Evolutionary conservation across 1,140 invertebrate species (phyloP), one percentile per base, ranked within the genome.

Genomic region (Vanessa tameamea): DNA sequence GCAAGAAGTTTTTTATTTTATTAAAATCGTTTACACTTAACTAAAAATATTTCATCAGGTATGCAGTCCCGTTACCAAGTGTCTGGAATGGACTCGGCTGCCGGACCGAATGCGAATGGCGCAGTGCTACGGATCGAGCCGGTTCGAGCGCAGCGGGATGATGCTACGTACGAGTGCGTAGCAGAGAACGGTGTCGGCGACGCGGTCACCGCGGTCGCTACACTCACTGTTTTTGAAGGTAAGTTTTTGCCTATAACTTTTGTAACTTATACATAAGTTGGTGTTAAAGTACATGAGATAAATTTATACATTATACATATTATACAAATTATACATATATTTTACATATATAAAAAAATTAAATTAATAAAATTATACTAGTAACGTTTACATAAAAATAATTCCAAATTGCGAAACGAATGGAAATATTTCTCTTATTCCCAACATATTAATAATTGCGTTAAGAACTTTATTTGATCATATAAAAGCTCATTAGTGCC

Each of bases 121-220:
- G 97, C 97, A 23, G 95, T 99, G 76, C 94, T 99, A 37, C 94
- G 98, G 75, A 99, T 99, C 79, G 98, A 99, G 85, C 97, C 98
- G 0, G 97, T 98, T 13, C 95, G 96, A 74, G 93, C 95, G 16
- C 94, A 93, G 15, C 95, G 97, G 68, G 98, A 99, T 88, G 97
- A 98, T 88, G 96, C 97, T 47, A 95, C 95, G 2, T 99, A 99
- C 93, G 98, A 99, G 89, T 99, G 99, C 91, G 95, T 99, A 64
- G 98, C 98, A 0, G 98, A 99, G 92, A 99, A 99, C 93, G 97
- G 98, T 26, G 97, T 98, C 12, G 98, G 98, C 2, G 98, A 99
- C 93, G 97, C 98, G 14, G 98, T 99, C 70, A 96, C 95, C 75
- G 97, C 98, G 51, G 95, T 97, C 78, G 98, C 98, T 31, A 96